Conservation (phyloP, 2,113 vertebrate species). For the Syrmaticus mikado region DNA sequence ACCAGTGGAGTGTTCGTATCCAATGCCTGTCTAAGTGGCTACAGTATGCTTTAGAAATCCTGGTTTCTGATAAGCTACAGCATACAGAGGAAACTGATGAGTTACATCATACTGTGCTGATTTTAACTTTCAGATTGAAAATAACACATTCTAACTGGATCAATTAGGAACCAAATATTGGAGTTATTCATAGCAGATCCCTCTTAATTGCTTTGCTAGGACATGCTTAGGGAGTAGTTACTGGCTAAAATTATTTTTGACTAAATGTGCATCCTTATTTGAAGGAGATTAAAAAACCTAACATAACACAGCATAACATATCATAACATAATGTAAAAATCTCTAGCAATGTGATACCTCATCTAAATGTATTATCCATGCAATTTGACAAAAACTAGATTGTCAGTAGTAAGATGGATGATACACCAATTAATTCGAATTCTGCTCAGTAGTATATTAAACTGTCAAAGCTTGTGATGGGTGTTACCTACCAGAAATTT, state of each 20-base stretch:
- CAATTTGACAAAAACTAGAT: neutral
- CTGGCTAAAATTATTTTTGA: neutral
- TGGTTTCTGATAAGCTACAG: neutral
- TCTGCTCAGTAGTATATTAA: neutral
- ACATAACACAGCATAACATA: neutral
- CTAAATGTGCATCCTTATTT: neutral
- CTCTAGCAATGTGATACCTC: neutral
- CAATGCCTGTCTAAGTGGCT: fast-evolving
- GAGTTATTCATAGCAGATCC: neutral
- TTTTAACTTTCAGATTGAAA: neutral
- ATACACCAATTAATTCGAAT: neutral
- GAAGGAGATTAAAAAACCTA: neutral
- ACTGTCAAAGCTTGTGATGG: neutral
- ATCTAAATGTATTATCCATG: neutral
- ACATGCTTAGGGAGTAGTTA: neutral
- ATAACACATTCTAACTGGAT: neutral
- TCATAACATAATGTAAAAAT: neutral
- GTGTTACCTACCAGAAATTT: neutral
- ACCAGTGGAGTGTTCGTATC: neutral
- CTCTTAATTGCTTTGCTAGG: neutral
- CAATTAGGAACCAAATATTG: fast-evolving
- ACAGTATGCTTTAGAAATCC: neutral
- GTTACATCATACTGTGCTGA: neutral
- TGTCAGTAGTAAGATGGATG: neutral
- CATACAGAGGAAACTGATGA: neutral